Evolutionary conservation across 2,888 invertebrate genomes (phyloP).

Genomic region (Callyntrura sp.): DNA sequence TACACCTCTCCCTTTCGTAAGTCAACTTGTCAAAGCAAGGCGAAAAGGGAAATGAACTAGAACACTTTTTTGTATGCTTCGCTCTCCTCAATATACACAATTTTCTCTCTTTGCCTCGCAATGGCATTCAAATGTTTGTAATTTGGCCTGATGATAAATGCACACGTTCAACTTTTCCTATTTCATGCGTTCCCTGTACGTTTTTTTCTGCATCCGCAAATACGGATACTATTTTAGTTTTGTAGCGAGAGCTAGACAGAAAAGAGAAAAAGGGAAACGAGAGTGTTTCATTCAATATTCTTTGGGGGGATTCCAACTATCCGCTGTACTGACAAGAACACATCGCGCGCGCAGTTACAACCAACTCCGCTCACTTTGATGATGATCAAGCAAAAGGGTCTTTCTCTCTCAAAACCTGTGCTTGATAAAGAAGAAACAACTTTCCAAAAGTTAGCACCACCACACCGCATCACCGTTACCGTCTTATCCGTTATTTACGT

Average conservation of each 20-base stretch:
- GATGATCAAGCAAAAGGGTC: no score
- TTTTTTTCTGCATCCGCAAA: background rate
- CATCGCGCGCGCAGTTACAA: no score
- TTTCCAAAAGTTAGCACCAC: no score
- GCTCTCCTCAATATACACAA: no score
- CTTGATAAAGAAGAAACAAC: background rate
- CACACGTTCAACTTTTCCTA: conserved; percentile 42
- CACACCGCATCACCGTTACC: background rate
- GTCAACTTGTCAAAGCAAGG: conserved; percentile 29
- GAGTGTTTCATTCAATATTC: conserved; percentile 8
- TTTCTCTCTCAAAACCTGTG: no score
- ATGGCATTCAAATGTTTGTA: conserved; percentile 38
- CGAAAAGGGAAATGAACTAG: conserved; percentile 58
- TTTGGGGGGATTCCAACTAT: conserved; percentile 26
- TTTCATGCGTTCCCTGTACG: conserved; percentile 2
- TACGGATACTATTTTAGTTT: background rate
- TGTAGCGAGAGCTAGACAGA: no score
- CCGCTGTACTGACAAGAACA: no score
- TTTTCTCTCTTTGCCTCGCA: conserved; percentile 13
- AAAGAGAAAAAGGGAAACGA: no score
- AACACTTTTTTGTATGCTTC: background rate
- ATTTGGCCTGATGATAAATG: conserved; percentile 30
- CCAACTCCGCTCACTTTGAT: no score
- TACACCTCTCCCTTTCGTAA: background rate
- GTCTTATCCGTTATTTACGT: background rate